These are phyloP conservation scores for Dasyornis broadbenti DNA, from an alignment of 2,113 vertebrate species.

Conservation along the genomic window DNA sequence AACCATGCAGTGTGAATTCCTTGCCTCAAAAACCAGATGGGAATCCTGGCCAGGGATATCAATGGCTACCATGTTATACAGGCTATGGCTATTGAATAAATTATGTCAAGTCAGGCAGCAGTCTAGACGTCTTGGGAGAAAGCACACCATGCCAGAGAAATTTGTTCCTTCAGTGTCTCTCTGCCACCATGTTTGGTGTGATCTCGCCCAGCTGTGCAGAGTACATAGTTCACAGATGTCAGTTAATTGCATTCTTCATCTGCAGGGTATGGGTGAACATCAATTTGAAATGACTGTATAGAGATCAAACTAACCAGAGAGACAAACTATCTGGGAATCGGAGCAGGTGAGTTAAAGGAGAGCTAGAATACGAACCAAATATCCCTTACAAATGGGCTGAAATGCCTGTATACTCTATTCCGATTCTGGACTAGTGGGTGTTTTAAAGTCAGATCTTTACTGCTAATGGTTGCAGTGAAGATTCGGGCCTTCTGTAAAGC, in stretches of 20 bases:
- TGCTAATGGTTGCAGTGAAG: neutral
- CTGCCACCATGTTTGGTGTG: neutral
- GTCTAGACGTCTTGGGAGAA: neutral
- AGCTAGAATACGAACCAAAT: neutral
- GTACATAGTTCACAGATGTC: neutral
- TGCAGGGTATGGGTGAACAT: neutral
- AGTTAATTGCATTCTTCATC: neutral
- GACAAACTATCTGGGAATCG: neutral
- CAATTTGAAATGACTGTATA: neutral
- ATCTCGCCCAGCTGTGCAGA: neutral
- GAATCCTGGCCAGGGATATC: neutral
- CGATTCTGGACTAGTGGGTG: neutral
- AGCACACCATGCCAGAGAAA: neutral
- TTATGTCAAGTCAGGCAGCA: neutral
- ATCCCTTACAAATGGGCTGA: neutral
- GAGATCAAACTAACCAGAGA: neutral
- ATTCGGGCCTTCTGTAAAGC: neutral
- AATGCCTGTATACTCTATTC: neutral
- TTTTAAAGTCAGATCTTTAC: neutral
- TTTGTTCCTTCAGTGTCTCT: neutral
- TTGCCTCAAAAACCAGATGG: constrained; percentile 1
- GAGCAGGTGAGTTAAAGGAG: neutral
- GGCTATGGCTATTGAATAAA: neutral
- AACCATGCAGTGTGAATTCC: neutral
- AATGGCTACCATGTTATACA: neutral